Base-by-base conservation (phyloP, 2,888 invertebrate genomes). In the Blera fallax region DNA sequence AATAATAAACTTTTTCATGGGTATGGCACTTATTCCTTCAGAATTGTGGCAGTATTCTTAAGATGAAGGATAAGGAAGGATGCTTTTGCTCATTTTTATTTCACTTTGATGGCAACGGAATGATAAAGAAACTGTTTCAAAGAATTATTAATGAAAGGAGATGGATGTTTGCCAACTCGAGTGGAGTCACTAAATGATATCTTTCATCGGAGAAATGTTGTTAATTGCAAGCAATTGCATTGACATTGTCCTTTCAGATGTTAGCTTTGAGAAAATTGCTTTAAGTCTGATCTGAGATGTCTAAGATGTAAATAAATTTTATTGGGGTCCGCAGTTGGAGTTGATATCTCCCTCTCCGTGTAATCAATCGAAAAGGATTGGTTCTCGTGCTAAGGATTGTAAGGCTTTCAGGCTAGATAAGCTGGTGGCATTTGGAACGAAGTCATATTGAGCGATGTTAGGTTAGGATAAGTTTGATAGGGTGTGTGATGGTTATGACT, bases 11-110 rank as follows among this genome's bases (percentile, higher is more conserved):
- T 21, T 48, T 48, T 48, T 21, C 10, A 48, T 21, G 48, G 21
- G 18, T 18, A 21, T 45, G 45, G 7, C 10, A 3, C 10, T 21
- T 45, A 32, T 32, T 32, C 8, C 32, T 8, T 1, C 2, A 18
- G 2, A 11, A 11, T 27, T 24, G 14, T 27, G 52, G 52, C 21
- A 29, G 14, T 52, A n/a, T 52, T 29, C 52, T 29, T 52, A 14
- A 52, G 52, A 52, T 52, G 52, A 27, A 27, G 27, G 52, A 52
- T 52, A 29, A 52, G n/a, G 52, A 14, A 29, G 8, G n/a, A n/a
- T n/a, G n/a, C n/a, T 56, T 34, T 37, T 56, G 18, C 34, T 56
- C 32, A 52, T 52, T 52, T 52, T 52, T 52, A 52, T 52, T 52
- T 52, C 34, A 8, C 34, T 56, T 56, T 56, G 32, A 32, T 34